Conservation (phyloP, 1,140 invertebrate species). For the Anoplolepis gracilipes region DNA sequence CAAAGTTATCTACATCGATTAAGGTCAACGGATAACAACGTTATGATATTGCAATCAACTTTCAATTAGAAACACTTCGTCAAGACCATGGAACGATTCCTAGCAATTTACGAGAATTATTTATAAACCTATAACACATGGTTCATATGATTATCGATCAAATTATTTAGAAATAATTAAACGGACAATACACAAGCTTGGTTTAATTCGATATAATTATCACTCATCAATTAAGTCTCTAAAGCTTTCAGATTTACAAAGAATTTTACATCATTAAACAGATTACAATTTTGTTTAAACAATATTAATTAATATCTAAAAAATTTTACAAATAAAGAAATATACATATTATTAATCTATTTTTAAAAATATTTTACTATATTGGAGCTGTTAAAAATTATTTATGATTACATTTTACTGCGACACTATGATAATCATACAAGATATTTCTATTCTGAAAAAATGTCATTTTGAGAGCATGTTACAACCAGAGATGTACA, state of each 20-base stretch:
- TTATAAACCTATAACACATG: slow-evolving; percentile 24
- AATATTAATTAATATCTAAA: background rate
- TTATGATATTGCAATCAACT: slow-evolving; percentile 55
- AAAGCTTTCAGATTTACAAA: background rate
- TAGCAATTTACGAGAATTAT: slow-evolving; percentile 37
- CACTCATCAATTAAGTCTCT: slow-evolving; percentile 24
- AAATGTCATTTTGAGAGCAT: background rate
- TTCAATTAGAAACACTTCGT: slow-evolving; percentile 14
- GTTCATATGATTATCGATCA: background rate
- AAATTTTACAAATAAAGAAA: background rate
- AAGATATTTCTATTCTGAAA: background rate
- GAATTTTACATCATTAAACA: background rate
- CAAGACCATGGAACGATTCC: slow-evolving; percentile 24
- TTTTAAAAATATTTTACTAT: background rate
- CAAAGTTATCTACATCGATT: slow-evolving; percentile 45
- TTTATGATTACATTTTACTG: background rate
- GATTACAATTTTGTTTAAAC: background rate
- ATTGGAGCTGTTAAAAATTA: background rate
- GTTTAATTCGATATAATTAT: slow-evolving; percentile 13
- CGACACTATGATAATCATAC: background rate
- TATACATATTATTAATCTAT: background rate
- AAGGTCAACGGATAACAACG: slow-evolving; percentile 47
- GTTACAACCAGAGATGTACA: too few relatives aligned
- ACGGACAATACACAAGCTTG: background rate
- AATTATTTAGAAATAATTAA: slow-evolving; percentile 6